These are phyloP conservation scores for Lobophora halterata DNA, from an alignment of 2,888 invertebrate genomes.

Conservation along the genomic window DNA sequence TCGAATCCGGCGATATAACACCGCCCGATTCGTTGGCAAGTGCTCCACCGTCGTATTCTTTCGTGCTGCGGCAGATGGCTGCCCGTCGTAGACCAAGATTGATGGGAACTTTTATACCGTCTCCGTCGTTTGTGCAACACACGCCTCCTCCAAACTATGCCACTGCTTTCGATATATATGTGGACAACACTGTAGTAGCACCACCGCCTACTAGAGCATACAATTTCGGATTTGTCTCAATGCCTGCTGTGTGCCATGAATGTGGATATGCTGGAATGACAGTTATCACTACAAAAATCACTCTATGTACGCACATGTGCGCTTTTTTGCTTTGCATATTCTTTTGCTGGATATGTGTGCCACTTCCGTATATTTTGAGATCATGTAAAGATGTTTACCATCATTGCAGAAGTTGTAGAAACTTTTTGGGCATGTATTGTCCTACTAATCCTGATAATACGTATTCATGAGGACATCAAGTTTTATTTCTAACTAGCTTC, in stretches of 20 bases:
- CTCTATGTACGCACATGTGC: slow-evolving; percentile 67
- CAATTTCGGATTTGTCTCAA: slow-evolving; percentile 60
- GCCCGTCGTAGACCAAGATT: slow-evolving; percentile 58
- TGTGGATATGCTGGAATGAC: slow-evolving; percentile 68
- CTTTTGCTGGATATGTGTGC: slow-evolving; percentile 71
- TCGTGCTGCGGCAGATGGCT: slow-evolving; percentile 65
- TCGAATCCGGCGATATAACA: slow-evolving; percentile 43
- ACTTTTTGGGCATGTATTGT: slow-evolving; percentile 66
- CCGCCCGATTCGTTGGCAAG: slow-evolving; percentile 64
- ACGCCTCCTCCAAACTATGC: slow-evolving; percentile 70
- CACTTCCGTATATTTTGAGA: slow-evolving; percentile 62
- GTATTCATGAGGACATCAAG: slow-evolving; percentile 6
- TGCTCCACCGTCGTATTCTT: slow-evolving; percentile 72
- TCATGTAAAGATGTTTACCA: slow-evolving; percentile 76
- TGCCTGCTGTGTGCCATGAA: slow-evolving; percentile 60
- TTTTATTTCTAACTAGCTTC: slow-evolving; percentile 9
- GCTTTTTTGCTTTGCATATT: slow-evolving; percentile 63
- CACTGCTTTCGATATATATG: slow-evolving; percentile 68
- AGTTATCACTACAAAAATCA: slow-evolving; percentile 53
- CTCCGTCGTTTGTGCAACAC: slow-evolving; percentile 66
- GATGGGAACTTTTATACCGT: slow-evolving; percentile 70
- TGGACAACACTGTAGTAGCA: slow-evolving; percentile 55
- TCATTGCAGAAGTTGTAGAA: slow-evolving; percentile 68
- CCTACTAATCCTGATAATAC: slow-evolving; percentile 56
- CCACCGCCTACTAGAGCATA: slow-evolving; percentile 51